Base-by-base conservation (phyloP, 2,888 invertebrate genomes). In the Phanerotoma sp. region DNA sequence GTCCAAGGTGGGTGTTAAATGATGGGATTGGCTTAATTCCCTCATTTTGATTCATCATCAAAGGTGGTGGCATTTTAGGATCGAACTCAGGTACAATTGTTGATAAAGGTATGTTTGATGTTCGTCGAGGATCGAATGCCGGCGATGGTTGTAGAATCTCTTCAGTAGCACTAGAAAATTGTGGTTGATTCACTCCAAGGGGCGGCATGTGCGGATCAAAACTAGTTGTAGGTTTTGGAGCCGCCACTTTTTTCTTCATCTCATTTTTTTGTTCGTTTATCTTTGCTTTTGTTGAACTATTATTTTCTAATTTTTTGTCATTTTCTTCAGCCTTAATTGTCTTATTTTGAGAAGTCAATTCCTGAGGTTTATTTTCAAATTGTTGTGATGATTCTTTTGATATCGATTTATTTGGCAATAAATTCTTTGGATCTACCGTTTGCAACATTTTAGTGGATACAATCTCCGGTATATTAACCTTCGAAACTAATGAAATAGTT, bases 61-160 rank as follows among this genome's bases (percentile, higher is more conserved):
- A 59, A 40, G 56, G 51, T 21, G 60, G 57, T 16, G 55, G 59
- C 20, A 54, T 44, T 33, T 53, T 37, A 2, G 51, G 28, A 48
- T 57, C 35, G 9, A 37, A 46, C 7, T 48, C 25, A 35, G 42
- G 49, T 49, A 56, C 30, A 53, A 15, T 44, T 21, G 37, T 11
- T 47, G 10, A 15, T 11, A 40, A 7, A 9, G 40, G 25, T 30
- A 13, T 47, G 10, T 21, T 15, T 40, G 20, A 28, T 38, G 37
- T 54, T 40, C 13, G 22, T 25, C 66, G 57, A 0, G 68, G 68
- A 57, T 71, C 66, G 30, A 68, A 72, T 1, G 55, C 50, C 3
- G 62, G 52, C 11, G 67, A 62, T n/a, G 64, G 60, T 33, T 66
- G 67, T 25, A 25, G 9, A 2, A 64, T 51, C 13, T 63, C 28